A percentile compares a stretch with the other conserved stretches of the same genome.
Evolutionary conservation across 2,797 vertebrate species (phyloP).

Genomic region (Austrolebias charrua): DNA sequence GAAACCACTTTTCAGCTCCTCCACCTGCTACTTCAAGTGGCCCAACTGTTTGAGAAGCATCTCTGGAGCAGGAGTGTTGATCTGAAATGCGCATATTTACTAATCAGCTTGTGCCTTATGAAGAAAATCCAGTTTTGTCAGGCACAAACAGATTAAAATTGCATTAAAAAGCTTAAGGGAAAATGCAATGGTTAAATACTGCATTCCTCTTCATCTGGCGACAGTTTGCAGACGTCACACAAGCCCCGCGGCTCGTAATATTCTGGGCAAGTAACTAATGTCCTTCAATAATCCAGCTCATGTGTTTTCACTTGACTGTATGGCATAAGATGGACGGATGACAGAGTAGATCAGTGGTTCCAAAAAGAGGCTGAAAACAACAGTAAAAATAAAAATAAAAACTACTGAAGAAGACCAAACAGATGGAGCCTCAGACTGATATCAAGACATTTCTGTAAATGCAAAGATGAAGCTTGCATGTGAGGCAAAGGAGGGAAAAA

Average conservation of each 20-base stretch:
- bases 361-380: background rate
- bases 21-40: conserved; percentile 31
- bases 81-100: conserved; percentile 35
- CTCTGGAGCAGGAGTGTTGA: conserved; percentile 15
- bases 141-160: conserved; percentile 33
- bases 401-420: conserved; percentile 1
- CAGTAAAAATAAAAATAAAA: conserved; percentile 1
- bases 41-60: conserved; percentile 5
- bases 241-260: conserved; percentile 33
- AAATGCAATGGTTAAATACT: conserved; percentile 37
- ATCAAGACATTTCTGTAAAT: conserved; percentile 28
- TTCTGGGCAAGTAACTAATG: conserved; percentile 32
- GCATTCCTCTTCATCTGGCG: conserved; percentile 46
- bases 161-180: conserved; percentile 40
- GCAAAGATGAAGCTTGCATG: background rate
- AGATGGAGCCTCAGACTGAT: conserved; percentile 24
- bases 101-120: conserved; percentile 16
- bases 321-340: conserved; percentile 13
- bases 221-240: conserved; percentile 29
- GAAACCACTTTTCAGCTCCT: conserved; percentile 39
- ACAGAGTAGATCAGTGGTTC: conserved; percentile 13
- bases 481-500: conserved; percentile 1
- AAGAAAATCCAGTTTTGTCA: background rate
- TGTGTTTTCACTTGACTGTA: conserved; percentile 29
- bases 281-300: conserved; percentile 35